A percentile compares a stretch with the other conserved stretches of the same genome.
Conservation (phyloP, 1,140 invertebrate species). For the Pemphigus obesinymphae region DNA sequence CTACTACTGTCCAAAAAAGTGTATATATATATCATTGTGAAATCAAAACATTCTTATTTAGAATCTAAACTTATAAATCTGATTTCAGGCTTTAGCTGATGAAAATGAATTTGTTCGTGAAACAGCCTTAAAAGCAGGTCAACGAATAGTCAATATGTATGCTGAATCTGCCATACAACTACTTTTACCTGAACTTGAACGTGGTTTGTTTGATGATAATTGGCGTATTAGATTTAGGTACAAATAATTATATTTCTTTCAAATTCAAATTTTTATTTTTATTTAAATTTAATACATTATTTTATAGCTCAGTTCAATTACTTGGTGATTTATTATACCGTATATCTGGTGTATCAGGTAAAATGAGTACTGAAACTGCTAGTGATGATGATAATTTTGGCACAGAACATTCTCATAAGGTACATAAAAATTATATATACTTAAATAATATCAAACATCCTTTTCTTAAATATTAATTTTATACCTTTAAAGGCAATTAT, state of each 20-base stretch:
- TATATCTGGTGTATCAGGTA: slow-evolving; percentile 94
- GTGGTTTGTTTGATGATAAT: slow-evolving; percentile 92
- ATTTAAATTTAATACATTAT: slow-evolving; percentile 27
- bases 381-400: slow-evolving; percentile 99
- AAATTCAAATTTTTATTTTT: background rate
- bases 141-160: slow-evolving; percentile 93
- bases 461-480: background rate
- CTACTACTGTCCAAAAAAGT: no score
- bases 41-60: no score
- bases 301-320: slow-evolving; percentile 81
- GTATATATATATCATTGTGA: no score
- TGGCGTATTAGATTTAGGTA: slow-evolving; percentile 91
- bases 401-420: slow-evolving; percentile 86
- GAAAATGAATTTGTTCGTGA: slow-evolving; percentile 98
- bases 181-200: slow-evolving; percentile 89
- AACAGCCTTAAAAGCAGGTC: slow-evolving; percentile 92
- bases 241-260: background rate
- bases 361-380: slow-evolving; percentile 98
- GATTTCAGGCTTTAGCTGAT: slow-evolving; percentile 79
- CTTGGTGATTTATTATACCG: slow-evolving; percentile 94
- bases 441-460: background rate
- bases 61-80: no score
- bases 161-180: slow-evolving; percentile 92
- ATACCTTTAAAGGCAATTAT: slow-evolving; percentile 72
- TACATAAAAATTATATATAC: slow-evolving; percentile 40